Conservation (phyloP, 2,888 invertebrate species). For the Zeuzera pyrina region DNA sequence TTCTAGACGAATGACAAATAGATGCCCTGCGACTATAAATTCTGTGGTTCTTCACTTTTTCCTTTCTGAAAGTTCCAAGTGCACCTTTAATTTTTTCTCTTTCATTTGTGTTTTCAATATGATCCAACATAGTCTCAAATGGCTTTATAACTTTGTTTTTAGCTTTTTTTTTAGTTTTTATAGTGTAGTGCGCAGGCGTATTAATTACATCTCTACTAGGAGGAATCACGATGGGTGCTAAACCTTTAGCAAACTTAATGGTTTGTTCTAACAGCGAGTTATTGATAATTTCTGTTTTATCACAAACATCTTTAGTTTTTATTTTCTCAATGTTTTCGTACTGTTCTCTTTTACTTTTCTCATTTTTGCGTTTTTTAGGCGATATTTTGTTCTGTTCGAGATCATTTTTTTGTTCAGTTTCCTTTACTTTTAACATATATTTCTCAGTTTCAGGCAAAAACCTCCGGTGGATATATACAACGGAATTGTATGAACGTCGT, state of each 20-base stretch:
- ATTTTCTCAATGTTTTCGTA: conserved; percentile 2
- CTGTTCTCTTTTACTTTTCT: conserved; percentile 7
- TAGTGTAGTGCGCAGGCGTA: conserved; percentile 39
- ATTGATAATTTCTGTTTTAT: not conserved
- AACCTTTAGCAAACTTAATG: conserved; percentile 45
- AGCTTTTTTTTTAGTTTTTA: conserved; percentile 37
- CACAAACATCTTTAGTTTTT: too few relatives aligned
- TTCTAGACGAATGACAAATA: conserved; percentile 34
- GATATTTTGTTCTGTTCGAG: too few relatives aligned
- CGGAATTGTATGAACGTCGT: conserved; percentile 38
- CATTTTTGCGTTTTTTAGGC: too few relatives aligned
- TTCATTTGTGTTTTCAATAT: conserved; percentile 19
- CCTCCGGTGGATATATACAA: conserved; percentile 51
- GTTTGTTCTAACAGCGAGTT: conserved; percentile 43
- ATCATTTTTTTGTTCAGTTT: not conserved
- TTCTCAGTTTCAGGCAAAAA: too few relatives aligned
- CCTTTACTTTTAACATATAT: too few relatives aligned
- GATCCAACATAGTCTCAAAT: conserved; percentile 15
- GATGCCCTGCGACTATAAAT: conserved; percentile 23
- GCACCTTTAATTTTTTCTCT: conserved; percentile 27
- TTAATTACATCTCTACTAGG: conserved; percentile 26
- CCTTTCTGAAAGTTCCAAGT: conserved; percentile 27
- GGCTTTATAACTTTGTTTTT: conserved; percentile 26
- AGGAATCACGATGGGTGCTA: conserved; percentile 48
- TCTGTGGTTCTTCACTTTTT: conserved; percentile 19